Evolutionary conservation across 2,888 invertebrate species (phyloP).

Genomic region (Pristionchus japonicus): DNA sequence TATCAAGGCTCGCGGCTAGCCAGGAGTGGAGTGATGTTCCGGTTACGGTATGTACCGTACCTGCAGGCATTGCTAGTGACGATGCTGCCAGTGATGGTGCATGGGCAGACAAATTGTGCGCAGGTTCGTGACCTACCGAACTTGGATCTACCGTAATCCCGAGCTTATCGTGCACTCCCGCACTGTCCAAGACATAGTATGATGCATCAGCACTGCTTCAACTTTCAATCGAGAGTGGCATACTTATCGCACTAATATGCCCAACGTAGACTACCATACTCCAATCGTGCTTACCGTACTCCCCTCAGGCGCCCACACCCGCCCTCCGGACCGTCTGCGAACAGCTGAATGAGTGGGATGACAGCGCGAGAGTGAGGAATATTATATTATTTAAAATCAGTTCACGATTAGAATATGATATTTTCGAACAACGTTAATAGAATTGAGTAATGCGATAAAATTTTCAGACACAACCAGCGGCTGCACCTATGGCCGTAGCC

Average conservation of each 20-base stretch:
- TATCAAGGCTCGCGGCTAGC: neutral
- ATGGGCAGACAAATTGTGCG: neutral
- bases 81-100: neutral
- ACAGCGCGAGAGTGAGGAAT: neutral
- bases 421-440: neutral
- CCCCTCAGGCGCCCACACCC: neutral
- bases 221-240: no score
- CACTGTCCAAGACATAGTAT: no score
- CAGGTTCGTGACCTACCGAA: neutral
- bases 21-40: neutral
- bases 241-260: no score
- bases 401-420: no score
- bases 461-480: neutral
- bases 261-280: neutral
- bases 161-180: no score
- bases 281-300: neutral
- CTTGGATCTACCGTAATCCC: no score
- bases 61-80: neutral
- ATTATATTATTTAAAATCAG: neutral
- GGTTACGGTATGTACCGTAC: neutral
- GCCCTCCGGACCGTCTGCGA: conserved; percentile 1
- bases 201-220: no score
- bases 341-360: conserved; percentile 38
- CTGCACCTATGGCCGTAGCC: neutral
- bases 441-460: no score